A percentile compares a stretch with the other conserved stretches of the same genome.
Evolutionary conservation across 2,888 invertebrate genomes (phyloP).

Genomic region (Teleogryllus oceanicus): DNA sequence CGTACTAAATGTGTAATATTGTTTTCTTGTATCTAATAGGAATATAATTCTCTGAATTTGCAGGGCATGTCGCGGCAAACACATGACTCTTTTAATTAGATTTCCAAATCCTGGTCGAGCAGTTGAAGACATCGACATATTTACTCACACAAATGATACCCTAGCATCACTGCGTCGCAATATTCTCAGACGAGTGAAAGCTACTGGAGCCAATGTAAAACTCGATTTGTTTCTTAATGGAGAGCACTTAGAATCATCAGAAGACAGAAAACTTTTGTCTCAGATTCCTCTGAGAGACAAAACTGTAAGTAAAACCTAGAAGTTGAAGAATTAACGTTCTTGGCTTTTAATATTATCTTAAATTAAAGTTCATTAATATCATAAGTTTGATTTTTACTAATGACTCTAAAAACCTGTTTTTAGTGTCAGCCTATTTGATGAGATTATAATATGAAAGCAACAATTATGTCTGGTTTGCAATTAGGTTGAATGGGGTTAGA

Average conservation of each 20-base stretch:
- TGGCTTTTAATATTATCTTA: too few relatives aligned
- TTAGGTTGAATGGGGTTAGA: too few relatives aligned
- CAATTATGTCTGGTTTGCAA: too few relatives aligned
- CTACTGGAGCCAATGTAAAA: conserved; percentile 70
- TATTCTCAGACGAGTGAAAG: conserved; percentile 62
- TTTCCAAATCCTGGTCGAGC: conserved; percentile 79
- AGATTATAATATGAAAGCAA: too few relatives aligned
- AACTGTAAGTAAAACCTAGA: conserved; percentile 60
- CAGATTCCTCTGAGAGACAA: conserved; percentile 84
- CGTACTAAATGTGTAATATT: too few relatives aligned
- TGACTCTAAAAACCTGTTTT: too few relatives aligned
- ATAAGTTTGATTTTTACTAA: too few relatives aligned
- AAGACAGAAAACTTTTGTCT: conserved; percentile 82
- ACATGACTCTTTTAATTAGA: conserved; percentile 79
- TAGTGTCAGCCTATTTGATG: too few relatives aligned
- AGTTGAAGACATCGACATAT: conserved; percentile 86
- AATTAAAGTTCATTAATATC: neutral
- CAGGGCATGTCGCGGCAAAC: conserved; percentile 86
- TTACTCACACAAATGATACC: conserved; percentile 92
- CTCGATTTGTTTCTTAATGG: conserved; percentile 87
- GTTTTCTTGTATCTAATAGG: too few relatives aligned
- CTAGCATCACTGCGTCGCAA: conserved; percentile 78
- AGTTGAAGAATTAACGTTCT: too few relatives aligned
- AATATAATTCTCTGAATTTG: conserved; percentile 38
- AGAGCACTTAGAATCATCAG: conserved; percentile 79